Conservation (phyloP, 2,888 invertebrate genomes). For the Mantis religiosa region DNA sequence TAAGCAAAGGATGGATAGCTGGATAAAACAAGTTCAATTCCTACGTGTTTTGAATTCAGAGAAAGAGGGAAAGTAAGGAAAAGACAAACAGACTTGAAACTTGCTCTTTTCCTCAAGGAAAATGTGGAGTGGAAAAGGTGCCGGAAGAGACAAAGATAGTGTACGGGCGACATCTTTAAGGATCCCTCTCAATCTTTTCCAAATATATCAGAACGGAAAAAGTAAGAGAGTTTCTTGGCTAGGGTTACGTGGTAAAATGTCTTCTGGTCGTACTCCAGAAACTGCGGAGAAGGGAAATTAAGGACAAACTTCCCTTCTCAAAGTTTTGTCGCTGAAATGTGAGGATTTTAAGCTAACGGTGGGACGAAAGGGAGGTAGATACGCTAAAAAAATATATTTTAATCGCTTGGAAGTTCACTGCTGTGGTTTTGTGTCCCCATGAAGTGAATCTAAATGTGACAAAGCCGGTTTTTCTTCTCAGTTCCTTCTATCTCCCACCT, state of each 20-base stretch:
- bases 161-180: not conserved
- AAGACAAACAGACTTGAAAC: not conserved
- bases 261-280: not conserved
- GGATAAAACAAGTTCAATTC: not conserved
- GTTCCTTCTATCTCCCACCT: not conserved
- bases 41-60: not conserved
- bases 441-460: not conserved
- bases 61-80: not conserved
- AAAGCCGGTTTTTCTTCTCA: not conserved
- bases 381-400: not conserved
- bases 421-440: not conserved
- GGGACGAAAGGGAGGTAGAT: not conserved
- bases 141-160: not conserved
- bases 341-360: not conserved
- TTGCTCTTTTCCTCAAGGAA: not conserved
- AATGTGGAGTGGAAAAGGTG: not conserved
- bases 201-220: not conserved
- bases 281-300: not conserved
- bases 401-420: not conserved
- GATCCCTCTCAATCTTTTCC: not conserved
- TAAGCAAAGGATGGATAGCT: not conserved
- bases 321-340: not conserved
- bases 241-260: not conserved
- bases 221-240: not conserved
- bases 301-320: not conserved